Base-by-base conservation (phyloP, 2,888 invertebrate species). In the Brachyptera putata region DNA sequence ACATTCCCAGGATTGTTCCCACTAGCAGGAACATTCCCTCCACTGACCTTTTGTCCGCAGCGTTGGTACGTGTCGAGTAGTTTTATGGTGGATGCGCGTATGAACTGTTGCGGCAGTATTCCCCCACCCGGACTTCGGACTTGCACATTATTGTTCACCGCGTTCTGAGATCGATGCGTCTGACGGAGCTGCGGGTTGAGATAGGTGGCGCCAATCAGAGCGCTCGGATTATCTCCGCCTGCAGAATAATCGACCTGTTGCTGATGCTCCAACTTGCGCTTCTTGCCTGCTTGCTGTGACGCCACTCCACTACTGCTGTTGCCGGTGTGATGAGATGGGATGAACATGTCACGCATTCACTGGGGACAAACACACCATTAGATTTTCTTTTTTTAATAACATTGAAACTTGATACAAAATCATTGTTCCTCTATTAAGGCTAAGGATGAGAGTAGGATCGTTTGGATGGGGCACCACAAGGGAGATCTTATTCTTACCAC, bases 271-370 rank as follows among this genome's bases (percentile, higher is more conserved):
- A 67, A 63, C 62, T 75, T 76, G 59, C 76, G 75, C 68, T 75
- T 75, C 69, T 69, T 69, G 63, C 69, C 70, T 65, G 68, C 70
- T 67, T 72, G 69, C 70, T 73, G 73, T 68, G 71, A 68, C 71
- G 69, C 70, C 70, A 63, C 70, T 70, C 71, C 72, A 70, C 66
- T 66, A 64, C 68, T 66, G 65, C 61, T 64, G 74, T 75, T 77
- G 74, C 75, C 77, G 77, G 78, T 77, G 73, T 80, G 80, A 73
- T 81, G 82, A 77, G 81, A 79, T 79, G 80, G 81, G 80, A 86
- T 86, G 85, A 86, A 88, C 88, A 88, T 89, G 87, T 87, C 88
- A 87, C 84, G 87, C 86, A 85, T 86, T 85, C 86, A 86, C 88
- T 89, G 78, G 22, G 79, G 78, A 61, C 5, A 36, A 64, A 50